phyloP scores from a whole-genome alignment of 2,797 vertebrate species.

The Eleutherodactylus coqui region DNA sequence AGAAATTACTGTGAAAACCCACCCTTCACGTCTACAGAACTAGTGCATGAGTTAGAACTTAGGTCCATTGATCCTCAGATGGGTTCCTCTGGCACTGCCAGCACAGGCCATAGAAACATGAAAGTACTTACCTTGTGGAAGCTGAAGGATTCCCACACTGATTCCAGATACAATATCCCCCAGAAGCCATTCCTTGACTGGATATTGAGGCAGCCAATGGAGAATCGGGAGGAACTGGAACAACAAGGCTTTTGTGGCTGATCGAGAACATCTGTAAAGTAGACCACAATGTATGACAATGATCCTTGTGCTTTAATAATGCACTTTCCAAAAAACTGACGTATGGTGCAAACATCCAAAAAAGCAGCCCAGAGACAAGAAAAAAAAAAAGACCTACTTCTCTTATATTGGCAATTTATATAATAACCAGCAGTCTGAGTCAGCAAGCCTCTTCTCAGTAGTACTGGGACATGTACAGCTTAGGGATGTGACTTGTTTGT shows the following conservation, averaged over 20 bases:
- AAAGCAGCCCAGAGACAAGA: too few relatives aligned
- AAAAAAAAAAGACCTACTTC: too few relatives aligned
- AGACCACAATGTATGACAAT: too few relatives aligned
- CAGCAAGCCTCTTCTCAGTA: too few relatives aligned
- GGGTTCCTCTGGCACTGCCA: not conserved
- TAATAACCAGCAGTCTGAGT: too few relatives aligned
- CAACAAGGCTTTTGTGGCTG: conserved; percentile 76
- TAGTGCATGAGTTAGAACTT: not conserved
- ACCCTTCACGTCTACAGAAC: not conserved
- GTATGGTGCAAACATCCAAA: too few relatives aligned
- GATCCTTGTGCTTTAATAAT: too few relatives aligned
- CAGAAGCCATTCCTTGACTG: conserved; percentile 88
- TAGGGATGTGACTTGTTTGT: too few relatives aligned
- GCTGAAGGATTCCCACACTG: conserved; percentile 96
- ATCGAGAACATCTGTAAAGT: conserved; percentile 79
- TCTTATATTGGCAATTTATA: too few relatives aligned
- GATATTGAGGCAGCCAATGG: conserved; percentile 92
- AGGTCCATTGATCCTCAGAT: not conserved
- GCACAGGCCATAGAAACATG: too few relatives aligned
- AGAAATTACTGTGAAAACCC: not conserved
- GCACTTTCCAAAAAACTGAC: too few relatives aligned
- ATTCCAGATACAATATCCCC: conserved; percentile 90
- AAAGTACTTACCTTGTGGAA: conserved; percentile 89
- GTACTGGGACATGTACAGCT: too few relatives aligned
- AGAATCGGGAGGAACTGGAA: conserved; percentile 83